Base-by-base conservation (phyloP, 2,888 invertebrate genomes). In the Xanthorhoe designata region DNA sequence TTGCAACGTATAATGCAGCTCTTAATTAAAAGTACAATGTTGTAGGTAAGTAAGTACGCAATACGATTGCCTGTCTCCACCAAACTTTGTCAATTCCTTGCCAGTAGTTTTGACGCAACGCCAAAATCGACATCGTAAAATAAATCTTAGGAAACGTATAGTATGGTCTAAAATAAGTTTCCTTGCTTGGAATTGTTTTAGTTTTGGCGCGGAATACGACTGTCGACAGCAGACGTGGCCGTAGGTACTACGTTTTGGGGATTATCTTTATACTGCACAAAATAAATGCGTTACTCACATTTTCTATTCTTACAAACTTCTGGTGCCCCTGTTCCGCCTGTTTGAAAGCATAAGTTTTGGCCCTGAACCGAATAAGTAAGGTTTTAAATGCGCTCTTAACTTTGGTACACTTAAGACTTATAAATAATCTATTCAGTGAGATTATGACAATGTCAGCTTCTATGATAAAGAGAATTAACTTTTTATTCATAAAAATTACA, bases 211-310 rank as follows among this genome's bases (percentile, higher is more conserved):
- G 47, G 47, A 15, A 17, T 47, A 15, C 15, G 4, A 15, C 7
- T 47, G 47, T 47, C 47, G 47, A 47, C 47, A 47, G 47, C 47
- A 47, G 17, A 47, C 47, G 47, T 47, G 5, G 17, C 47, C 47
- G 17, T n/a, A n/a, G n/a, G n/a, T 47, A 17, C 47, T 15, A 47
- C 17, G 3, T 47, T 17, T 47, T 13, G 17, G 47, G 17, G 15
- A 17, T 17, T 47, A 47, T 47, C 47, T 47, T 17, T 47, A 17
- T 17, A 47, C 47, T 47, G 15, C 47, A 47, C 17, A 13, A 42
- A 42, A 42, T 42, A 42, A 42, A 42, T 13, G 13, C 38, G 13
- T 42, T 13, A 2, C 38, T 13, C 3, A 13, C 2, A 13, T 42
- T 42, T 42, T 42, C 6, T 13, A 2, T 42, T 3, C 38, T 13